These are phyloP conservation scores for Euschistus heros DNA, from an alignment of 1,140 invertebrate species.

Conservation along the genomic window DNA sequence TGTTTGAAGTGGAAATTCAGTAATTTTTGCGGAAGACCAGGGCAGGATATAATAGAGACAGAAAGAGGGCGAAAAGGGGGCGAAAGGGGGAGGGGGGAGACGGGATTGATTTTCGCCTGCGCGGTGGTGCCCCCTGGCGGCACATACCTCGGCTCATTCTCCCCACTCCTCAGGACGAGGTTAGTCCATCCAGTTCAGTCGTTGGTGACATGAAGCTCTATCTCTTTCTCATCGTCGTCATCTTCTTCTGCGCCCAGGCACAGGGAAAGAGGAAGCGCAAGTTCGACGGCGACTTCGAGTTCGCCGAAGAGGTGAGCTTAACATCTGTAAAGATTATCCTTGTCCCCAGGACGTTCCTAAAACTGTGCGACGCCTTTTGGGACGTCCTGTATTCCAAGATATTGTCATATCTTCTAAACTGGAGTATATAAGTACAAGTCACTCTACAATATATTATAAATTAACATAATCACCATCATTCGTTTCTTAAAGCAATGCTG, in stretches of 20 bases:
- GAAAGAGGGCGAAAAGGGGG: not conserved
- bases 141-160: slow-evolving; percentile 1
- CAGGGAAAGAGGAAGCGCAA: slow-evolving; percentile 47
- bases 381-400: too few species aligned
- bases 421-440: too few species aligned
- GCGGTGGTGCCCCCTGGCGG: not conserved
- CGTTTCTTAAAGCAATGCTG: too few species aligned
- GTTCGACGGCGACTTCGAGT: slow-evolving; percentile 57
- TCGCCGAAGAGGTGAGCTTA: slow-evolving; percentile 51
- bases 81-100: not conserved
- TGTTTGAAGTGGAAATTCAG: too few species aligned
- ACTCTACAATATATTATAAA: too few species aligned
- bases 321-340: too few species aligned
- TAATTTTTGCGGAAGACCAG: too few species aligned
- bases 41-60: too few species aligned
- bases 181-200: not conserved
- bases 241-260: slow-evolving; percentile 34
- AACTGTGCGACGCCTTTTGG: too few species aligned
- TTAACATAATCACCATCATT: too few species aligned
- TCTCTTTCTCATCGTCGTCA: slow-evolving; percentile 26
- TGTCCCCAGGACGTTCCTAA: too few species aligned
- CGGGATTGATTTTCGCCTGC: slow-evolving; percentile 8
- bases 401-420: too few species aligned
- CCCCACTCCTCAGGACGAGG: not conserved
- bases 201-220: not conserved